Conservation (phyloP, 2,113 vertebrate genomes). For the Lophius piscatorius region DNA sequence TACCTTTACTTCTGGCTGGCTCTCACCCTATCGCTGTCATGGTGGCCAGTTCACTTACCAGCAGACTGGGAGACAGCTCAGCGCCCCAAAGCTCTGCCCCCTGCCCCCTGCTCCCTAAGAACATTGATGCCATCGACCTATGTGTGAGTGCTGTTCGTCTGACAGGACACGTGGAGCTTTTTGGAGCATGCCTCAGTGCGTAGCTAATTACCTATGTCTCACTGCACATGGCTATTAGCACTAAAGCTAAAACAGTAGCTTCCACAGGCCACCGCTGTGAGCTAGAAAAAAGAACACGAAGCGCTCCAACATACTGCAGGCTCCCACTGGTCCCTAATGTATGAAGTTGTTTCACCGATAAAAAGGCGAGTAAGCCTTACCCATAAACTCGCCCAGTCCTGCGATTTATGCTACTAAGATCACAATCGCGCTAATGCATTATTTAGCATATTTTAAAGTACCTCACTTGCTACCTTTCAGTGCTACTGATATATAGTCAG, state of each 20-base stretch:
- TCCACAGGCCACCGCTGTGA: slow-evolving; percentile 48
- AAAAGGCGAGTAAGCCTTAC: no score
- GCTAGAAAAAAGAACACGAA: slow-evolving; percentile 40
- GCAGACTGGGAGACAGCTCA: slow-evolving; percentile 61
- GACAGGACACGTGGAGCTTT: slow-evolving; percentile 26
- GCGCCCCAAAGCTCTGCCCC: slow-evolving; percentile 41
- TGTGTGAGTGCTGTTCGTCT: slow-evolving; percentile 54
- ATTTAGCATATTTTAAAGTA: slow-evolving; percentile 3
- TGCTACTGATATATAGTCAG: no score
- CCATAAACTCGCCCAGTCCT: no score
- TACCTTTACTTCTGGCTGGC: neutral
- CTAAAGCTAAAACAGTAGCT: slow-evolving; percentile 62
- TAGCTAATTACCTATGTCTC: slow-evolving; percentile 76
- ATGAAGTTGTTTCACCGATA: slow-evolving; percentile 4
- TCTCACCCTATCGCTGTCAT: slow-evolving; percentile 20
- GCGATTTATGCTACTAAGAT: no score
- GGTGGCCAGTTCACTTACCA: slow-evolving; percentile 47
- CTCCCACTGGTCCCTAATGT: slow-evolving; percentile 32
- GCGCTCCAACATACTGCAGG: slow-evolving; percentile 17
- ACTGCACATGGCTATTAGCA: slow-evolving; percentile 57
- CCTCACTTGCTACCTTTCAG: no score
- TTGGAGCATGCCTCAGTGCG: slow-evolving; percentile 50
- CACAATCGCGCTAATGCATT: neutral
- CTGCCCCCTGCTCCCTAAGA: slow-evolving; percentile 55
- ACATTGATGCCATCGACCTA: slow-evolving; percentile 72